Evolutionary conservation across 2,888 invertebrate species (phyloP).

Genomic region (Microplitis deprimator): DNA sequence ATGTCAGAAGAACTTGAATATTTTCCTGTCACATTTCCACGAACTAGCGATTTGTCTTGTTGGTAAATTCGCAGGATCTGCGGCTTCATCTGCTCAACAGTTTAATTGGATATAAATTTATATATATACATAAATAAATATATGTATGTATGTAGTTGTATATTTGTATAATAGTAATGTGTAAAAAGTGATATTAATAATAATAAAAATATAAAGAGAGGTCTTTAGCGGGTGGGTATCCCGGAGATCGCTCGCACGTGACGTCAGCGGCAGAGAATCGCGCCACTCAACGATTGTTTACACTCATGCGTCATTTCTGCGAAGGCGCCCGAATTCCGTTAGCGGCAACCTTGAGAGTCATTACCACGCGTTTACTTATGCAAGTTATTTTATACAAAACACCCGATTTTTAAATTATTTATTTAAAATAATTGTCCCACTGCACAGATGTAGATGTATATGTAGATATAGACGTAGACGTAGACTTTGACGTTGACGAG

Average conservation of each 20-base stretch:
- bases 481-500: not conserved
- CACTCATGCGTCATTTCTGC: constrained; percentile 41
- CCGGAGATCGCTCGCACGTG: constrained; percentile 34
- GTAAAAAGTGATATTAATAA: not conserved
- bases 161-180: not conserved
- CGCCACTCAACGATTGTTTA: constrained; percentile 42
- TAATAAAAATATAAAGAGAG: constrained; percentile 4
- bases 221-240: constrained; percentile 14
- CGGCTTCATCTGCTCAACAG: too few species aligned
- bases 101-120: too few species aligned
- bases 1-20: too few species aligned
- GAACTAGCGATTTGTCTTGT: too few species aligned
- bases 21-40: too few species aligned
- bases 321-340: constrained; percentile 28
- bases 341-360: constrained; percentile 27
- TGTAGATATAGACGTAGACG: too few species aligned
- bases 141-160: too few species aligned
- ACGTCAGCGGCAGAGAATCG: constrained; percentile 39
- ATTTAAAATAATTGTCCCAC: not conserved
- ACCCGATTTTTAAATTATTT: not conserved
- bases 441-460: not conserved
- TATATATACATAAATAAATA: too few species aligned
- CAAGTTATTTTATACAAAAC: constrained; percentile 3
- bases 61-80: too few species aligned
- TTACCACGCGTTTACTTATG: constrained; percentile 16